Evolutionary conservation across 2,888 invertebrate genomes (phyloP), one percentile per base, ranked within the genome.

Genomic region (Oscheius sp.): DNA sequence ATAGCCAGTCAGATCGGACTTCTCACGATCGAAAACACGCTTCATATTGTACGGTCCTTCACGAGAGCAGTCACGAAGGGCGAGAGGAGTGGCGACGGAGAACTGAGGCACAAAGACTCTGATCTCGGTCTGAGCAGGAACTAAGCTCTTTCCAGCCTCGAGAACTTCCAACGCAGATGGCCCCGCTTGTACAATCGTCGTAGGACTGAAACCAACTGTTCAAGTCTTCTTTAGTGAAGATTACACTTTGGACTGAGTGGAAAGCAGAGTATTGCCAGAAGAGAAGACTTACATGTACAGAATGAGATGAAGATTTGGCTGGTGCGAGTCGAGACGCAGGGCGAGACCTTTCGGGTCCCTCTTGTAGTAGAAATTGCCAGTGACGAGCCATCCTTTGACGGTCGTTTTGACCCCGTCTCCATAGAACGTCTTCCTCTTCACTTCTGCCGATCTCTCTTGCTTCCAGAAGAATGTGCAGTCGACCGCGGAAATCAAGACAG

Each of bases 1-100:
- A 68, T 51, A 68, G 29, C 74, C 74, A 11, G 68, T 35, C 13
- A 74, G 60, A 55, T 68, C 74, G 9, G 74, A 55, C 68, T 74
- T 74, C 35, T 74, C 74, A 35, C 74, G 29, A 57, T 74, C 74
- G 51, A 74, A 74, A 3, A 74, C 68, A 11, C 74, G 66, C 29
- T 74, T 74, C 60, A 59, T 60, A 21, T 58, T 47, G 51, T 48
- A 74, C 11, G 55, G 47, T 7, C 65, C 65, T 21, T 63, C 55
- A 32, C 21, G 42, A 5, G 65, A 73, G 29, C 73, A 73, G 11
- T 73, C 73, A 10, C 65, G 42, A 9, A 73, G 55, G n/a, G 42
- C n/a, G 9, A 73, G 37, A 9, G 73, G 73, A 21, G 65, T 65
- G 55, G 73, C 63, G 1, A 73, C 73, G 3, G 65, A 32, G 47